Evolutionary conservation across 2,888 invertebrate genomes (phyloP), one percentile per base, ranked within the genome.

Genomic region (Keiferia lycopersicella): DNA sequence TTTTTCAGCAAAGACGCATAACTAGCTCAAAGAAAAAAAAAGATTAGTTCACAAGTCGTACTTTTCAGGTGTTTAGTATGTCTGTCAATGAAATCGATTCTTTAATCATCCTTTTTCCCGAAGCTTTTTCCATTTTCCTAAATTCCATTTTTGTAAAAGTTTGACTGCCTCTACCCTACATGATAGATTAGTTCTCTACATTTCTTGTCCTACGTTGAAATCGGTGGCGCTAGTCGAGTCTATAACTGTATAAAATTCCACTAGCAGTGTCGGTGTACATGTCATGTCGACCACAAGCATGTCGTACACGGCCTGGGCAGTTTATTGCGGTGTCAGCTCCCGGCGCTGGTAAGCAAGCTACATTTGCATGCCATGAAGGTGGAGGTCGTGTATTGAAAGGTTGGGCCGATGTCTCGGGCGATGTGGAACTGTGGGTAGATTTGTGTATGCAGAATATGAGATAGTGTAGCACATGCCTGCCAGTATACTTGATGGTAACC

Each of bases 151-250:
- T n/a, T n/a, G n/a, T 18, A 6, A 18, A 16, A 26, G n/a, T 56
- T 56, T 56, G 56, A 56, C 4, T 6, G 16, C 30, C 56, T 12
- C 18, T 34, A 30, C 56, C 14, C 2, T 34, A 30, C 14, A 56
- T 56, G 56, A 56, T 56, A 34, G n/a, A 56, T 56, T 26, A 11
- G 56, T n/a, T 56, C 34, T 56, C 26, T 16, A 34, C 16, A 34
- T 56, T 34, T 56, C 51, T 53, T n/a, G 16, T 56, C 34, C 34
- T 8, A 8, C n/a, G 4, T 10, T 56, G 30, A 56, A 56, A 56
- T 56, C 56, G 56, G 56, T 56, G 56, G 56, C 34, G 56, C 26
- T 56, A 30, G 26, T 30, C 56, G 26, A 30, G 56, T 56, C 6
- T 56, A 6, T 56, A 34, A 56, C 56, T 56, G 56, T n/a, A 56